A percentile compares a stretch with the other conserved stretches of the same genome.
phyloP scores from a whole-genome alignment of 2,797 vertebrate species.

The Myotis pilosus region DNA sequence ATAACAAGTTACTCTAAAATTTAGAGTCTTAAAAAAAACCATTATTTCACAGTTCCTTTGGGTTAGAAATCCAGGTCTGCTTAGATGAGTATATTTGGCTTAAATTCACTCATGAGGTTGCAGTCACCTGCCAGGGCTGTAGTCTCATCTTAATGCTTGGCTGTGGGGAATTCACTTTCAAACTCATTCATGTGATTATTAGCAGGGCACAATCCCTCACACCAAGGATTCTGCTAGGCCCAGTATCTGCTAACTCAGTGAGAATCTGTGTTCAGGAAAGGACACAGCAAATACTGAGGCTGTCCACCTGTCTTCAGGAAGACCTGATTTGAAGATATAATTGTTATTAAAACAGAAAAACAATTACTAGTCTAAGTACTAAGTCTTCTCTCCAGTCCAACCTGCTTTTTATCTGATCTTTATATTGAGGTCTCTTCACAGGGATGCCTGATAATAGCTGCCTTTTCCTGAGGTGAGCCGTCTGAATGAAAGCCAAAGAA shows the following conservation, averaged over 20 bases:
- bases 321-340: background rate
- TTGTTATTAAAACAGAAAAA: background rate
- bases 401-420: background rate
- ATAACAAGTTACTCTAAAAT: slow-evolving; percentile 9
- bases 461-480: background rate
- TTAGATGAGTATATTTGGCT: background rate
- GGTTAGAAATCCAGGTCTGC: background rate
- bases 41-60: background rate
- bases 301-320: background rate
- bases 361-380: background rate
- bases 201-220: background rate
- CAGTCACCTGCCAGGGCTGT: background rate
- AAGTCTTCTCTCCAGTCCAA: background rate
- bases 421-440: background rate
- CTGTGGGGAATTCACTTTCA: background rate
- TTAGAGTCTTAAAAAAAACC: background rate
- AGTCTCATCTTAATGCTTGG: background rate
- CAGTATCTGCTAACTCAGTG: background rate
- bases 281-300: background rate
- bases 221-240: background rate
- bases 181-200: background rate
- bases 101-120: background rate
- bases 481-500: background rate
- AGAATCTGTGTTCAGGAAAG: background rate
- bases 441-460: background rate